Evolutionary conservation across 2,888 invertebrate genomes (phyloP), one percentile per base, ranked within the genome.

Genomic region (Trissolcus brochymenae): DNA sequence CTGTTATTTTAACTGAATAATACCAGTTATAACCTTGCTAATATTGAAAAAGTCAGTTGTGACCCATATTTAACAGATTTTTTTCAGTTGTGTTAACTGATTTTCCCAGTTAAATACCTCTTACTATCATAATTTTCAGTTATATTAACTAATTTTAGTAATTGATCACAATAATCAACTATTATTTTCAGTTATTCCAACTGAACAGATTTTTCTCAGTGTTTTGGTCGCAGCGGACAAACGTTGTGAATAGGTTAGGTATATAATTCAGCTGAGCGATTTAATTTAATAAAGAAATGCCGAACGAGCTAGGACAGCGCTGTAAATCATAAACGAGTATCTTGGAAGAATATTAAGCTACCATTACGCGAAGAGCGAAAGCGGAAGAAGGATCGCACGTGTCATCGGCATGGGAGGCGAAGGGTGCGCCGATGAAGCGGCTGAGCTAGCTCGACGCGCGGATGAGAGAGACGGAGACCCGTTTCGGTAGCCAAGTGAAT

Each of bases 401-500:
- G 75, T 79, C 79, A 68, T 76, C 76, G 60, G 53, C 53, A 67
- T 16, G 50, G 70, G 64, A 73, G 56, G 59, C 72, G 64, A 57
- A 70, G 68, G 64, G 78, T 54, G 70, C 68, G 68, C 54, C 71
- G 50, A 53, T 49, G 46, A 51, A 71, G 49, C 50, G 66, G 62
- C 64, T 41, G 54, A 62, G 43, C 9, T 29, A 59, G 50, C 46
- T n/a, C 50, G 62, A 50, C 53, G 35, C 16, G 57, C 50, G 60
- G 50, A 67, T 29, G 61, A 71, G 66, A 17, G 53, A 65, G 66
- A 73, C 53, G 71, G 76, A 65, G 80, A 66, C 60, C 53, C 51
- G 66, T 81, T 81, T 81, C 82, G 81, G 84, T 84, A 85, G 84
- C 83, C 79, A 77, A 78, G 70, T 79, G 81, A 82, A 84, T 83